These are phyloP conservation scores for Sorex fumeus DNA, from an alignment of 2,113 vertebrate genomes.

Conservation along the genomic window DNA sequence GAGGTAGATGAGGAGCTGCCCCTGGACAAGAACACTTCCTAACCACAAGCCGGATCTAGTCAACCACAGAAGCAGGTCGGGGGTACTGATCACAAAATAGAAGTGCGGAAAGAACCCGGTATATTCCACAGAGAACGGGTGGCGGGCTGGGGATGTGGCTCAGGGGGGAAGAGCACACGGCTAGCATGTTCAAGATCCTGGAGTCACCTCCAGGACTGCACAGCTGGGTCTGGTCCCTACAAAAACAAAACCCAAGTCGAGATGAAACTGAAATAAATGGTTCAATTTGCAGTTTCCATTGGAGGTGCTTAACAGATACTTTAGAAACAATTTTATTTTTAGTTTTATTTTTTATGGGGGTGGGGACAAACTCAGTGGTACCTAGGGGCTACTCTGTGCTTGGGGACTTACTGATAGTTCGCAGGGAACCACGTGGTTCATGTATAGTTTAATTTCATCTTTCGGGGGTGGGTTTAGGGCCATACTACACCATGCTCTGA, in stretches of 20 bases:
- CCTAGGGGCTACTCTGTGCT: no score
- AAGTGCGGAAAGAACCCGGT: conserved; percentile 13
- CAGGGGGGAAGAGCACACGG: no score
- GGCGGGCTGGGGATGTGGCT: no score
- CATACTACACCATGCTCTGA: no score
- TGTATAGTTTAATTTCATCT: no score
- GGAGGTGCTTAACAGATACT: conserved; percentile 1
- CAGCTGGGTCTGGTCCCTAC: background rate
- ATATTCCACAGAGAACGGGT: background rate
- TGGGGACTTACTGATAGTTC: no score
- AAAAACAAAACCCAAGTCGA: background rate
- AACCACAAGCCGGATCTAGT: conserved; percentile 39
- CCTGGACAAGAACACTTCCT: background rate
- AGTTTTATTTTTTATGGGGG: no score
- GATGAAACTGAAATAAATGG: conserved; percentile 45
- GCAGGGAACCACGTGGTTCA: no score
- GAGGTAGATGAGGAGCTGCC: background rate
- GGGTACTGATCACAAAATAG: background rate
- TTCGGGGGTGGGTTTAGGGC: no score
- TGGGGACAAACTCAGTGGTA: no score
- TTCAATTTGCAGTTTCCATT: background rate
- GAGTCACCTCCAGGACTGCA: no score
- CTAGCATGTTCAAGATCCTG: no score
- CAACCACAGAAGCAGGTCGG: background rate
- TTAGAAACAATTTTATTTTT: background rate